These are phyloP conservation scores for Phaonia tiefii DNA, from an alignment of 2,888 invertebrate species.

Conservation along the genomic window DNA sequence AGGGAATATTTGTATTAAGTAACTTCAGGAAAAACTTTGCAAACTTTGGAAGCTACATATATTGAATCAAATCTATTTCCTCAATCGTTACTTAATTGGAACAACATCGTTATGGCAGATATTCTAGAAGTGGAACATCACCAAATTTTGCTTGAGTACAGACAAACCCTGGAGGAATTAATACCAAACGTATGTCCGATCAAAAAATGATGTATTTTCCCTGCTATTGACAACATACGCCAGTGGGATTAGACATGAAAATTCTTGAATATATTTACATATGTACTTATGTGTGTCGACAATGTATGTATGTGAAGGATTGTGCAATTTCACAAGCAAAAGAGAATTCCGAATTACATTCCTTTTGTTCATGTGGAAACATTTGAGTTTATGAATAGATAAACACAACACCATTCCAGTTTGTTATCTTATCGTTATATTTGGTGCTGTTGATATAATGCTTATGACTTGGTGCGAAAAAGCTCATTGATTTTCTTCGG, in stretches of 20 bases:
- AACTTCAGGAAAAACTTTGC: not conserved
- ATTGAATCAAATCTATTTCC: conserved; percentile 27
- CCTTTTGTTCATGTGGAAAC: not conserved
- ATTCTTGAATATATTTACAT: too few species aligned
- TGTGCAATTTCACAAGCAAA: too few species aligned
- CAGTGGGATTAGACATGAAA: too few species aligned
- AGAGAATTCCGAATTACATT: not conserved
- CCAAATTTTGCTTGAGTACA: conserved; percentile 75
- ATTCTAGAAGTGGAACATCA: conserved; percentile 76
- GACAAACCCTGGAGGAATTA: conserved; percentile 74
- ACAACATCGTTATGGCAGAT: conserved; percentile 75
- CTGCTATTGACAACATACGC: too few species aligned
- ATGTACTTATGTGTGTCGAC: too few species aligned
- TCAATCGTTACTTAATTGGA: conserved; percentile 63
- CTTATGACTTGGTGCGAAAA: conserved; percentile 17
- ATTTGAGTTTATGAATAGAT: too few species aligned
- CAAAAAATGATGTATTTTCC: too few species aligned
- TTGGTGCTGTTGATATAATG: conserved; percentile 3
- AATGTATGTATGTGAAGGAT: not conserved
- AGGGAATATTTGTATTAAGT: not conserved
- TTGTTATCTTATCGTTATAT: conserved; percentile 31
- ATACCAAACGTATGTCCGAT: conserved; percentile 76
- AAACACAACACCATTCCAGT: not conserved
- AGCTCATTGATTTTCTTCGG: conserved; percentile 23
- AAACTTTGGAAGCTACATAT: conserved; percentile 9